These are phyloP conservation scores for Delphinus delphis DNA, from an alignment of 2,113 vertebrate species.

Conservation along the genomic window DNA sequence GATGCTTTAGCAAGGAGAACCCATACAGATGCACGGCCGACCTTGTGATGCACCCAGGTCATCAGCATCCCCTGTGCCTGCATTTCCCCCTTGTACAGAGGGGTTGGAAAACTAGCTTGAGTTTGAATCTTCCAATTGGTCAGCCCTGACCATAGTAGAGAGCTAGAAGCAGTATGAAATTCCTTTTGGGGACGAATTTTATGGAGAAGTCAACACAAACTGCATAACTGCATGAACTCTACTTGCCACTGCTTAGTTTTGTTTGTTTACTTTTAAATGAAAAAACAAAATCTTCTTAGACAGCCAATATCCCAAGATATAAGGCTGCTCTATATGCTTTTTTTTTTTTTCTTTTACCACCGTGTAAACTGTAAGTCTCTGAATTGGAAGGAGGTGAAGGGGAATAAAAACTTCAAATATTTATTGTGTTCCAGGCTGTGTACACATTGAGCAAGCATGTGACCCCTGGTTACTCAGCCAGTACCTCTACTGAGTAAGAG, in stretches of 20 bases:
- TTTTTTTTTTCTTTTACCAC: not conserved
- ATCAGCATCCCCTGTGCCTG: rapidly evolving
- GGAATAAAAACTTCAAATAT: too few species aligned
- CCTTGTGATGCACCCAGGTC: rapidly evolving
- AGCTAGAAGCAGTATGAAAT: not conserved
- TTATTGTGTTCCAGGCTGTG: not conserved
- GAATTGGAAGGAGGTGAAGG: not conserved
- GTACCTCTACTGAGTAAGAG: not conserved
- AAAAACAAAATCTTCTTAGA: not conserved
- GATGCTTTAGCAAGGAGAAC: not conserved
- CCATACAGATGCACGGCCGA: rapidly evolving
- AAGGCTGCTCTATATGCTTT: rapidly evolving
- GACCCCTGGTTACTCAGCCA: not conserved
- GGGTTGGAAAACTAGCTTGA: not conserved
- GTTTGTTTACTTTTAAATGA: not conserved
- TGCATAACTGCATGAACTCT: not conserved
- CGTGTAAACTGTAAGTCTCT: not conserved
- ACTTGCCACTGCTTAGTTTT: not conserved
- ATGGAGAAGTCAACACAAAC: not conserved
- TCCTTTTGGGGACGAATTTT: not conserved
- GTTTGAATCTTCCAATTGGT: not conserved
- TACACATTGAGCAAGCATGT: rapidly evolving
- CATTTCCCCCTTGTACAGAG: too few species aligned
- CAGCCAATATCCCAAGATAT: too few species aligned
- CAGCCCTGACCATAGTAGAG: not conserved